Percentiles rank a stretch among this genome's conserved stretches.
Evolutionary conservation across 1,140 invertebrate genomes (phyloP).

Genomic region (Mactra quadrangularis): DNA sequence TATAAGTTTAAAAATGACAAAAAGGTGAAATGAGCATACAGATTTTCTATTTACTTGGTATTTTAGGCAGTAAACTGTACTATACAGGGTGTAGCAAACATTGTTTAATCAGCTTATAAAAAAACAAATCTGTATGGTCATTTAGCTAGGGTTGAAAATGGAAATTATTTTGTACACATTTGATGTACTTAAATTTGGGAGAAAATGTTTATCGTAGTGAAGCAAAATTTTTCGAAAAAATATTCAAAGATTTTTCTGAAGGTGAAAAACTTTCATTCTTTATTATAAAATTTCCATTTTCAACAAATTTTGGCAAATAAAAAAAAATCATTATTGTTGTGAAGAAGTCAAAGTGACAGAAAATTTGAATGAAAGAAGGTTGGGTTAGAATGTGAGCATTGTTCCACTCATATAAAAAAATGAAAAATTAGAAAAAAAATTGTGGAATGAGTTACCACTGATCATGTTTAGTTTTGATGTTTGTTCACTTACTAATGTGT

Average conservation of each 20-base stretch:
- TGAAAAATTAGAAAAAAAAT: background rate
- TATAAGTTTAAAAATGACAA: background rate
- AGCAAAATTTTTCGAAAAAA: no score
- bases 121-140: constrained; percentile 36
- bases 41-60: background rate
- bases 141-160: constrained; percentile 21
- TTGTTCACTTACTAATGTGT: no score
- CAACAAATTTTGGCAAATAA: constrained; percentile 10
- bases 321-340: no score
- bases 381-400: background rate
- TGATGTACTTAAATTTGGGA: background rate
- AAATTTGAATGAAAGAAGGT: background rate
- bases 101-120: no score
- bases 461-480: no score
- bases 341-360: background rate
- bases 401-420: background rate
- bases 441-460: no score
- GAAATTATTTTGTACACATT: background rate
- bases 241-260: no score
- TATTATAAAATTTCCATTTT: constrained; percentile 26
- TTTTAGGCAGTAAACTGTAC: no score
- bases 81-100: no score
- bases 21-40: constrained; percentile 32
- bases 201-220: no score
- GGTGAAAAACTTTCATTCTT: no score